Evolutionary conservation across 2,797 vertebrate genomes (phyloP).

Genomic region (Pseudochromis fuscus): DNA sequence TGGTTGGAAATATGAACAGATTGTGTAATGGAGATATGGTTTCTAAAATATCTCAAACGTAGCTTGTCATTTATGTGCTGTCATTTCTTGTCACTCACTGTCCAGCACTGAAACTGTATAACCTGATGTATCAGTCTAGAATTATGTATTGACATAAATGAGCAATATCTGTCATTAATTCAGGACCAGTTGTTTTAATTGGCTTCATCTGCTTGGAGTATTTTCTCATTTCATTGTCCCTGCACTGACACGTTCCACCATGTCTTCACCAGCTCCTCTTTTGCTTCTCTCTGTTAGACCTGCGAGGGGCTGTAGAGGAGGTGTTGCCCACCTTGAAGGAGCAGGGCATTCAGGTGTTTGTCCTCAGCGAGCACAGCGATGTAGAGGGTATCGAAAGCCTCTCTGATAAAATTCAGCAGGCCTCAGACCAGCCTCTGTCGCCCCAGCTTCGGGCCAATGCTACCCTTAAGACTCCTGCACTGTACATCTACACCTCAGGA

Average conservation of each 20-base stretch:
- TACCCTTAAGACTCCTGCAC: slow-evolving; percentile 79
- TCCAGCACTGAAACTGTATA: too few relatives aligned
- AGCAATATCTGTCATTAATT: too few relatives aligned
- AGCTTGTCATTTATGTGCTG: too few relatives aligned
- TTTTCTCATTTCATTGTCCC: background rate
- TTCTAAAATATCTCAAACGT: too few relatives aligned
- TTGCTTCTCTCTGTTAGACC: slow-evolving; percentile 71
- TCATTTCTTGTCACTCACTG: too few relatives aligned
- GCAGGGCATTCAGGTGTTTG: slow-evolving; percentile 82
- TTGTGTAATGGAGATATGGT: background rate
- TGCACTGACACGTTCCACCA: background rate
- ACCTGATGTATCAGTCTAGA: too few relatives aligned
- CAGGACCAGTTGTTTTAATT: too few relatives aligned
- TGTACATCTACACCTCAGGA: slow-evolving; percentile 94
- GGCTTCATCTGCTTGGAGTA: background rate
- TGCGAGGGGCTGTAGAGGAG: slow-evolving; percentile 86
- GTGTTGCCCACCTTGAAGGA: slow-evolving; percentile 85
- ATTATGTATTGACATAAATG: too few relatives aligned
- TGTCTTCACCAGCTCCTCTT: background rate
- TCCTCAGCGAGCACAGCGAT: slow-evolving; percentile 79
- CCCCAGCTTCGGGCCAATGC: slow-evolving; percentile 84
- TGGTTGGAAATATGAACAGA: background rate
- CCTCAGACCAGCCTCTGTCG: slow-evolving; percentile 83
- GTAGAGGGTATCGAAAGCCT: slow-evolving; percentile 84
- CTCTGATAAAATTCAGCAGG: slow-evolving; percentile 84